Evolutionary conservation across 2,797 vertebrate species (phyloP), one percentile per base, ranked within the genome.

Genomic region (Meda fulgida): DNA sequence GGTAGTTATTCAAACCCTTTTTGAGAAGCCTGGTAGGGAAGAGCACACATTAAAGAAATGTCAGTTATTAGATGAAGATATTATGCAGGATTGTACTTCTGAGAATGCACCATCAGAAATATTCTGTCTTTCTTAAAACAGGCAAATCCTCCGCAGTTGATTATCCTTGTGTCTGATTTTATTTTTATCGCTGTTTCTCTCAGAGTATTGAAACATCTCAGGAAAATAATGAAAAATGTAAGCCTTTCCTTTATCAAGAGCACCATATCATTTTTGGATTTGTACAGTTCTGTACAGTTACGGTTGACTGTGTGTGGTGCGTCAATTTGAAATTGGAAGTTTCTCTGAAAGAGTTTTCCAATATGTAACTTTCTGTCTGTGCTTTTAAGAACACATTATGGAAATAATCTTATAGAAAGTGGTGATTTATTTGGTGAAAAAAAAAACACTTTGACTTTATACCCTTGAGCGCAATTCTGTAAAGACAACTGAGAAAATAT

Each of bases 1-100:
- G 93, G 89, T 92, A 92, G 92, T 94, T 91, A 91, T 93, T 94
- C 90, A 93, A 92, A 93, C 90, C 92, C 91, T 89, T 92, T 94
- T 93, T 92, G 91, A 84, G 89, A 92, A 29, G 83, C 53, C 53
- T 63, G 40, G 67, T 86, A 87, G 90, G 89, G 86, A 92, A 90
- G 80, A 78, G 87, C 87, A 83, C 80, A 5, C 87, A 87, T 85
- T 90, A 92, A 90, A 92, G 90, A 92, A 93, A 94, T 89, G 86
- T 88, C 90, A 90, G 86, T 93, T 93, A 93, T 94, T 93, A 92
- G 90, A 94, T 91, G 89, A 91, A 92, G 91, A 93, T 93, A 92
- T 93, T 92, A 91, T 86, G 90, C 92, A 87, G 91, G 91, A 93
- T 92, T 91, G 91, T 84, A 89, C 89, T 69, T 85, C 89, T 90